These are phyloP conservation scores for Aramus guarauna DNA, from an alignment of 2,113 vertebrate genomes.

Conservation along the genomic window DNA sequence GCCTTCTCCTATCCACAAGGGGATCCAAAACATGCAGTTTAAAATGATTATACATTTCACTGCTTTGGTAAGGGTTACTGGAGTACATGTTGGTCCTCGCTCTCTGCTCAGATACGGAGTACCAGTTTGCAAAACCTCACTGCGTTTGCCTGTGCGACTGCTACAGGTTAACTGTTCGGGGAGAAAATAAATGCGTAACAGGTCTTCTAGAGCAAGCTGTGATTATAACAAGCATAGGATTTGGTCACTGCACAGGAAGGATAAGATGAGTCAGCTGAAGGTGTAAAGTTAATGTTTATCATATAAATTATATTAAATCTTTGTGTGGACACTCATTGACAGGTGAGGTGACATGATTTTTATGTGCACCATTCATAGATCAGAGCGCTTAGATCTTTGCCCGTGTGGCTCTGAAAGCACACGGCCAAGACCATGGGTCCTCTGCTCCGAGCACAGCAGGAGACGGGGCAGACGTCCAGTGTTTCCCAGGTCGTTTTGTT, in stretches of 20 bases:
- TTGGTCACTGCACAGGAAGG: neutral
- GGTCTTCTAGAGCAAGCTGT: neutral
- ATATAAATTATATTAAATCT: neutral
- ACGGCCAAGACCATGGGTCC: neutral
- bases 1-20: neutral
- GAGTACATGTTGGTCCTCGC: rapidly evolving
- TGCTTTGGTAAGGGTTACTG: neutral
- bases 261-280: neutral
- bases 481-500: neutral
- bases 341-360: neutral
- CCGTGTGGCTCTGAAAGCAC: neutral
- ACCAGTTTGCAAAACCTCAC: neutral
- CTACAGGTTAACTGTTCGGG: neutral
- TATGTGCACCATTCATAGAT: rapidly evolving
- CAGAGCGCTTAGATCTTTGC: neutral
- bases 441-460: neutral
- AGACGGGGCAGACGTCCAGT: neutral
- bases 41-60: rapidly evolving
- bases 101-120: rapidly evolving
- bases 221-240: rapidly evolving
- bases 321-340: neutral
- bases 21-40: rapidly evolving
- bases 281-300: neutral
- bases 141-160: neutral
- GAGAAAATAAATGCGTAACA: neutral